Conservation (phyloP, 1,140 invertebrate species). For the Aphidius gifuensis region DNA sequence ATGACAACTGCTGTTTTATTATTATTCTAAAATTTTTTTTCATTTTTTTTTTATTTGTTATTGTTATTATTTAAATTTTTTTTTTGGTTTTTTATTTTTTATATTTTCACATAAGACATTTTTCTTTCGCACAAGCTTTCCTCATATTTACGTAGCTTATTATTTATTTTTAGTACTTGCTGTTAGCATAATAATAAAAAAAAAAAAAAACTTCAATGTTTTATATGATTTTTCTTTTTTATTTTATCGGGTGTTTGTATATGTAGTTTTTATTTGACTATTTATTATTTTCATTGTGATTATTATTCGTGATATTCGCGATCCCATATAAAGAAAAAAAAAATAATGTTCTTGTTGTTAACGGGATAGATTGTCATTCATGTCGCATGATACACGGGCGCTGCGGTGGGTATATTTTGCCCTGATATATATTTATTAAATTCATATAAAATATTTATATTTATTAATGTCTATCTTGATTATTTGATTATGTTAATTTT, state of each 20-base stretch:
- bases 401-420: slow-evolving; percentile 41
- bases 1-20: not conserved
- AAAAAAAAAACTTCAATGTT: slow-evolving; percentile 20
- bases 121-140: slow-evolving; percentile 7
- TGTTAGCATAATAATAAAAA: slow-evolving; percentile 17
- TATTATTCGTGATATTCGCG: not conserved
- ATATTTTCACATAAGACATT: slow-evolving; percentile 1
- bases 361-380: slow-evolving; percentile 43
- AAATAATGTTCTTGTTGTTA: slow-evolving; percentile 25
- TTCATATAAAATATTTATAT: slow-evolving; percentile 12
- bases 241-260: slow-evolving; percentile 26
- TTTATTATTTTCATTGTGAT: slow-evolving; percentile 1
- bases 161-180: not conserved
- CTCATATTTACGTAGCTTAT: slow-evolving; percentile 39
- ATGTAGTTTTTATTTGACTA: slow-evolving; percentile 8
- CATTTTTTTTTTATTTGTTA: not conserved
- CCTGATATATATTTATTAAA: slow-evolving; percentile 14
- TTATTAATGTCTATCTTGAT: not conserved
- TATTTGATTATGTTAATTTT: not conserved
- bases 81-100: slow-evolving; percentile 1
- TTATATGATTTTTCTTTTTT: slow-evolving; percentile 3
- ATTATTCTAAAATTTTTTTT: not conserved
- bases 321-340: too few species aligned
- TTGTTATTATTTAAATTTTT: slow-evolving; percentile 8
- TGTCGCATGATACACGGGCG: slow-evolving; percentile 52